Evolutionary conservation across 2,888 invertebrate species (phyloP).

Genomic region (Disparrhopalites patrizii): DNA sequence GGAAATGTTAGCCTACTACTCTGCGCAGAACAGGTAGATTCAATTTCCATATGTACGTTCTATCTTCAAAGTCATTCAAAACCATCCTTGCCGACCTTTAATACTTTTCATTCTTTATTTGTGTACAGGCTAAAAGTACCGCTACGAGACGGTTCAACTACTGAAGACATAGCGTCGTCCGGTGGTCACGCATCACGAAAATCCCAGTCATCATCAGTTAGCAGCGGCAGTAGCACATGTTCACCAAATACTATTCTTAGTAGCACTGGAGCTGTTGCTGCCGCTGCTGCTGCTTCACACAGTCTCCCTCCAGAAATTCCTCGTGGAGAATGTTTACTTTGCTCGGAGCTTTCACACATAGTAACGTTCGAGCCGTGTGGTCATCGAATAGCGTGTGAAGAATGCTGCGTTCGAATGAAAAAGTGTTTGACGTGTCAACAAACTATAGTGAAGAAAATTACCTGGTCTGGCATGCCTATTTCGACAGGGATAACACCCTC

Average conservation of each 20-base stretch:
- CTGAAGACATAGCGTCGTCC: too few species aligned
- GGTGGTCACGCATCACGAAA: too few species aligned
- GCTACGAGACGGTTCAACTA: background rate
- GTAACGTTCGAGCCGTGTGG: conserved; percentile 69
- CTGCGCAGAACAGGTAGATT: conserved; percentile 38
- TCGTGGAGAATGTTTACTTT: conserved; percentile 63
- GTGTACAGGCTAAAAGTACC: conserved; percentile 10
- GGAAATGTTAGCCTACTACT: conserved; percentile 42
- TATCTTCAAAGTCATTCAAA: background rate
- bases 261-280: background rate
- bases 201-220: too few species aligned
- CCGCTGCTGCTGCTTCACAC: background rate
- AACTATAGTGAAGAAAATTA: conserved; percentile 54
- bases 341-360: conserved; percentile 64
- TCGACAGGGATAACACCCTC: background rate
- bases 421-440: conserved; percentile 68
- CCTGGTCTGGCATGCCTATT: conserved; percentile 38
- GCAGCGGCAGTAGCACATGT: background rate
- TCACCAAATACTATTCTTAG: background rate
- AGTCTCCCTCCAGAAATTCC: conserved; percentile 9
- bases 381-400: conserved; percentile 69
- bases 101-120: background rate
- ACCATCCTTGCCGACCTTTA: too few species aligned
- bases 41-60: background rate
- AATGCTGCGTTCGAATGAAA: conserved; percentile 71